phyloP scores from a whole-genome alignment of 1,140 invertebrate species.

The Delia radicum region DNA sequence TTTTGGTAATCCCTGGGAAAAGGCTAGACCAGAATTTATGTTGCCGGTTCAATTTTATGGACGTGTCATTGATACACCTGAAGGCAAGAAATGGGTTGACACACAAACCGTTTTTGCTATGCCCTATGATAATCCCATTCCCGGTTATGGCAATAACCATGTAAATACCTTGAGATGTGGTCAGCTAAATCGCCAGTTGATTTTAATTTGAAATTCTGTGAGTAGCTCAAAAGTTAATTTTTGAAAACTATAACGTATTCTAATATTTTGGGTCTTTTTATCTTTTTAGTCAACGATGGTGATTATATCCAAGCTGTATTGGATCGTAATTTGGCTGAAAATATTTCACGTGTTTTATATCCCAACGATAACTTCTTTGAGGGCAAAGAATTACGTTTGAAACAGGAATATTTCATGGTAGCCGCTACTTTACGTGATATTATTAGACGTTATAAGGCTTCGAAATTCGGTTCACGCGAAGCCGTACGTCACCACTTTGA shows the following conservation, averaged over 20 bases:
- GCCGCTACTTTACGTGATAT: slow-evolving; percentile 98
- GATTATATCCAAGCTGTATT: slow-evolving; percentile 99
- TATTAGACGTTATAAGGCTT: slow-evolving; percentile 92
- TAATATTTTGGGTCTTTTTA: slow-evolving; percentile 27
- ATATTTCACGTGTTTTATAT: slow-evolving; percentile 96
- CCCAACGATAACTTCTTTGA: slow-evolving; percentile 99
- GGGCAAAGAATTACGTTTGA: slow-evolving; percentile 95
- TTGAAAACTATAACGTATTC: neutral
- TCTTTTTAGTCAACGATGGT: slow-evolving; percentile 90
- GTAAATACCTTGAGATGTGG: slow-evolving; percentile 98
- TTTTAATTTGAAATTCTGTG: slow-evolving; percentile 98
- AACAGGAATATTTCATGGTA: slow-evolving; percentile 99
- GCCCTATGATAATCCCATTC: slow-evolving; percentile 98
- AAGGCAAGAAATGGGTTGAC: slow-evolving; percentile 93
- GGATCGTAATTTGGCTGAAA: slow-evolving; percentile 96
- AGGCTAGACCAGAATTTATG: slow-evolving; percentile 95
- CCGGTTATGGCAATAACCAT: slow-evolving; percentile 96
- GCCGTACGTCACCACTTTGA: slow-evolving; percentile 84
- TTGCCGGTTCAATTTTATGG: slow-evolving; percentile 96
- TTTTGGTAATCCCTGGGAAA: slow-evolving; percentile 97
- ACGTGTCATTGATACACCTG: slow-evolving; percentile 79
- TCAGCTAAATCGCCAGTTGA: slow-evolving; percentile 96
- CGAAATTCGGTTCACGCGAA: slow-evolving; percentile 87
- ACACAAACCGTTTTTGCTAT: slow-evolving; percentile 95
- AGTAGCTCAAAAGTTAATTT: slow-evolving; percentile 65